Base-by-base conservation (phyloP, 2,797 vertebrate species). In the Sebastes itinus region DNA sequence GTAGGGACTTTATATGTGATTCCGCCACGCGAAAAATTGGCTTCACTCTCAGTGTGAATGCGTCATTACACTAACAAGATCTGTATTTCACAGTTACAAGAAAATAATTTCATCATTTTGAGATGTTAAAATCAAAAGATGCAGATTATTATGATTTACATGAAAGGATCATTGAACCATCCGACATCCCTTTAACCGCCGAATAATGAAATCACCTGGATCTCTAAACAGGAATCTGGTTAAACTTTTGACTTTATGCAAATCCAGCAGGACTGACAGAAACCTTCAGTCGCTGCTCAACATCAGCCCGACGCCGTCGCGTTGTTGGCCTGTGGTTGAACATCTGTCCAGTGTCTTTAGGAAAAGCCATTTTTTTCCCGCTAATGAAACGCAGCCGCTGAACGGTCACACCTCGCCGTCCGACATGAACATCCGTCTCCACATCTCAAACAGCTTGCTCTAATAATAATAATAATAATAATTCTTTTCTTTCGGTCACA, bases 361-460 rank as follows among this genome's bases (percentile, higher is more conserved):
- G 58, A 72, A 55, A 80, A 85, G 80, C 62, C 68, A 59, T 81
- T 77, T 65, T 74, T 54, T 72, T 58, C 49, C 54, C 52, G 1
- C 46, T 54, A 83, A 75, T 35, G 69, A 88, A 76, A 38, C 25
- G 20, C 74, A 70, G 86, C 55, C 80, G 69, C 66, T 20, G 33
- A 78, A 42, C 69, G 23, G 64, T 28, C 71, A 23, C 77, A 46
- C 30, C 65, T 84, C 69, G 32, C 70, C 70, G 9, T 52, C 7
- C 62, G 3, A n/a, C 77, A n/a, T 54, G 1, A 23, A 20, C 59
- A 28, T 71, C 62, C 28, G 33, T 52, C 82, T 82, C 54, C 83
- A 77, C 72, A 64, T 83, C 69, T 86, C 78, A 78, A 80, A 83
- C 86, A 77, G 85, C 89, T 90, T 86, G 88, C 88, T 74, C 67